Conservation (phyloP, 2,113 vertebrate genomes). For the Myotis lucifugus region DNA sequence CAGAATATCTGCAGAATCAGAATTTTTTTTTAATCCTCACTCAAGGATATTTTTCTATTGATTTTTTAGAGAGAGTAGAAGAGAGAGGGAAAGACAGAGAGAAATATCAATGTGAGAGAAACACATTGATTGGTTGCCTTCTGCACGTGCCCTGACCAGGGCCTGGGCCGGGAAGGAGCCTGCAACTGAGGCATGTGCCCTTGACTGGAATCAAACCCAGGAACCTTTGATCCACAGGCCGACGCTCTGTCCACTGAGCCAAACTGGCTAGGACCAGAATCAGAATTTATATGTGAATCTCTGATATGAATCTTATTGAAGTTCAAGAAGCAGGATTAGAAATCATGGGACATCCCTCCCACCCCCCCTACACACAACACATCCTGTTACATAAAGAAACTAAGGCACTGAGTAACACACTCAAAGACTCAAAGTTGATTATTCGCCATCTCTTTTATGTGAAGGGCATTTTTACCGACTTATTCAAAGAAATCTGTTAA, state of each 20-base stretch:
- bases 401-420: neutral
- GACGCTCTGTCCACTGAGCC: too few relatives aligned
- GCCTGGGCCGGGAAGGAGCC: too few relatives aligned
- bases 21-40: neutral
- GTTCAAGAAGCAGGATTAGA: neutral
- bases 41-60: too few relatives aligned
- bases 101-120: too few relatives aligned
- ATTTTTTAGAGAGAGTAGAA: too few relatives aligned
- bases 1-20: neutral
- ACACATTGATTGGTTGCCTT: too few relatives aligned
- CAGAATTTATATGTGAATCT: neutral
- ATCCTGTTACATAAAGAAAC: neutral
- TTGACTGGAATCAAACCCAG: too few relatives aligned
- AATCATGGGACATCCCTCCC: neutral
- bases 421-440: neutral
- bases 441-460: neutral
- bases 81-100: too few relatives aligned
- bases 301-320: neutral
- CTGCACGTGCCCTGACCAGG: too few relatives aligned
- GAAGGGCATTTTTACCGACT: neutral
- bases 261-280: neutral
- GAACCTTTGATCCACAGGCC: too few relatives aligned
- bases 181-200: too few relatives aligned
- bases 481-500: slow-evolving; percentile 39
- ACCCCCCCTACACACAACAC: neutral